phyloP scores from a whole-genome alignment of 2,888 invertebrate genomes.

The Ormyrus rosae region DNA sequence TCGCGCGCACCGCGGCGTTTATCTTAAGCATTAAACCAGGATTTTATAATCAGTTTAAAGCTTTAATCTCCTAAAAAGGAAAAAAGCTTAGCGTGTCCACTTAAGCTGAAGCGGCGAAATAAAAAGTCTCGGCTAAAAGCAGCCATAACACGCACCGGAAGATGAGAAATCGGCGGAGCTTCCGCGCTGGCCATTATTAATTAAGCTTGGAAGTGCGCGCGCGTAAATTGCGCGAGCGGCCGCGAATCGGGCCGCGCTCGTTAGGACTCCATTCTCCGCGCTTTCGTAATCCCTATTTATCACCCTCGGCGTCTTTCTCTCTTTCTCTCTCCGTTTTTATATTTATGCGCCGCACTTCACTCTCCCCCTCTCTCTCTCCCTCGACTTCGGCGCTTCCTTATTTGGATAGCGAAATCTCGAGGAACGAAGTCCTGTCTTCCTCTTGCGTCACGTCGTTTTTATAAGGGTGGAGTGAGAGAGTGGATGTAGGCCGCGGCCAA shows the following conservation, averaged over 20 bases:
- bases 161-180: slow-evolving; percentile 1
- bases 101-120: no score
- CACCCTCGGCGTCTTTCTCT: slow-evolving; percentile 13
- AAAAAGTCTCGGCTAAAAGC: no score
- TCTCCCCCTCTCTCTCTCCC: slow-evolving; percentile 27
- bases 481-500: no score
- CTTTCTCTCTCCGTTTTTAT: slow-evolving; percentile 1
- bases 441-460: not conserved
- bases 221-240: slow-evolving; percentile 17
- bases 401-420: slow-evolving; percentile 2
- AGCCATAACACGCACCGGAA: not conserved
- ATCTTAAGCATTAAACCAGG: no score
- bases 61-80: no score
- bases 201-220: not conserved
- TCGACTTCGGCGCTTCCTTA: slow-evolving; percentile 1
- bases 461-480: not conserved
- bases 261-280: slow-evolving; percentile 11
- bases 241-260: slow-evolving; percentile 12
- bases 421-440: not conserved
- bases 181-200: slow-evolving; percentile 17
- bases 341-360: not conserved
- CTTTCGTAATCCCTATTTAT: slow-evolving; percentile 45
- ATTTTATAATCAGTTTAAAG: no score
- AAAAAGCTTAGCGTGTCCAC: no score
- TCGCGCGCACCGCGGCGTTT: no score